Conservation (phyloP, 2,888 invertebrate species). For the Lasioglossum villosulum region DNA sequence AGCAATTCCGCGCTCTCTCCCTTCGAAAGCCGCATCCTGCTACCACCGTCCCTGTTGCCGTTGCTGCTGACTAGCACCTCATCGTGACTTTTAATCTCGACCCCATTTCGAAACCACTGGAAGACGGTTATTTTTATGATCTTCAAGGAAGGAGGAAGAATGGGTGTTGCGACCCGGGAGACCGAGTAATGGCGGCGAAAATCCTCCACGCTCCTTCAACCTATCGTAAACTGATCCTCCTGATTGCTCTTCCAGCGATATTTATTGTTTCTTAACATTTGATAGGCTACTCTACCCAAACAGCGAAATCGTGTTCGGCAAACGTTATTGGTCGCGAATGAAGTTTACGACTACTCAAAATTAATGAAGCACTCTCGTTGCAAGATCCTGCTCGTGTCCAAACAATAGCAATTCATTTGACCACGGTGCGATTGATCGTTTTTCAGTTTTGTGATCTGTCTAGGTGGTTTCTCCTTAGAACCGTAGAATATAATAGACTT, state of each 20-base stretch:
- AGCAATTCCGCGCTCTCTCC: constrained; percentile 60
- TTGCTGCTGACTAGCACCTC: constrained; percentile 44
- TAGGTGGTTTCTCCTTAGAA: neutral
- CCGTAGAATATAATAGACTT: neutral
- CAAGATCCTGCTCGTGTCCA: neutral
- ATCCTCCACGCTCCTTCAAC: neutral
- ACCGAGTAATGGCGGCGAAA: neutral
- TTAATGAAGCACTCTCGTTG: neutral
- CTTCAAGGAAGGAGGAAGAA: constrained; percentile 24
- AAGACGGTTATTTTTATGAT: constrained; percentile 69
- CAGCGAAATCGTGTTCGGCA: neutral
- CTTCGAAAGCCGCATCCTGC: constrained; percentile 22
- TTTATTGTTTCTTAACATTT: neutral
- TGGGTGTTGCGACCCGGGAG: constrained; percentile 6
- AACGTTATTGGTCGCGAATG: neutral
- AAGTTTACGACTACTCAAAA: neutral
- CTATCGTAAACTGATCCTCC: neutral
- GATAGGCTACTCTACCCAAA: neutral
- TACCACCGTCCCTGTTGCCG: constrained; percentile 6
- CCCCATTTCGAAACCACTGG: constrained; percentile 45
- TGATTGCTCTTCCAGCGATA: neutral
- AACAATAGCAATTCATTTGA: neutral
- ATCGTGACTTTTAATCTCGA: constrained; percentile 72
- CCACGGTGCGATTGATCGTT: neutral
- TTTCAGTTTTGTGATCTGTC: neutral